A percentile compares a stretch with the other conserved stretches of the same genome.
These are phyloP conservation scores for Scomberomorus guttatus DNA, from an alignment of 2,797 vertebrate species.

Conservation along the genomic window DNA sequence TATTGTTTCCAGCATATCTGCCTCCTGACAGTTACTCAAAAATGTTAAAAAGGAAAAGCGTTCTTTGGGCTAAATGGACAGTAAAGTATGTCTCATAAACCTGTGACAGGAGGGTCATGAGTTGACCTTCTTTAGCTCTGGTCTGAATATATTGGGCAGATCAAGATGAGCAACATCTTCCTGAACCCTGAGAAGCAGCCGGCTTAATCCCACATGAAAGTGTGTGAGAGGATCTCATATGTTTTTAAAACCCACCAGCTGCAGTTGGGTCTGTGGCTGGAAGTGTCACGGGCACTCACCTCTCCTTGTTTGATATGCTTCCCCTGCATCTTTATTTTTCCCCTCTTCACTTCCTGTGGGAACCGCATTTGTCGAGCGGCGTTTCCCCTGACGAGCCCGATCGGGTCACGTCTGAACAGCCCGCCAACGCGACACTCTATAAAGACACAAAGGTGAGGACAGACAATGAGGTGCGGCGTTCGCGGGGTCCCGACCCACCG, in stretches of 20 bases:
- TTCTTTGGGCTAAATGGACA: too few relatives aligned
- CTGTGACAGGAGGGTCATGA: too few relatives aligned
- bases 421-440: slow-evolving; percentile 10
- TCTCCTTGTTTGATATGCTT: slow-evolving; percentile 60
- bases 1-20: too few relatives aligned
- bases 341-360: slow-evolving; percentile 66
- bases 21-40: too few relatives aligned
- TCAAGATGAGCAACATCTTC: slow-evolving; percentile 2
- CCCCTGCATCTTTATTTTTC: slow-evolving; percentile 25
- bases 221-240: neutral
- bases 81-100: too few relatives aligned
- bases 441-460: slow-evolving; percentile 71
- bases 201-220: slow-evolving; percentile 7
- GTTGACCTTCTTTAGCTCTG: too few relatives aligned
- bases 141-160: neutral
- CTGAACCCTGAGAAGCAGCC: slow-evolving; percentile 24
- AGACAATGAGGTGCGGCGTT: slow-evolving; percentile 64
- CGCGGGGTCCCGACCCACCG: slow-evolving; percentile 62
- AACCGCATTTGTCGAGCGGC: slow-evolving; percentile 46
- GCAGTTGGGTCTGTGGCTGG: slow-evolving; percentile 35
- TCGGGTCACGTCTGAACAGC: slow-evolving; percentile 54
- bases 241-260: slow-evolving; percentile 52
- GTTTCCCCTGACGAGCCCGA: slow-evolving; percentile 45
- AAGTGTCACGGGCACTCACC: slow-evolving; percentile 52
- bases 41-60: too few relatives aligned